These are phyloP conservation scores for Pampus argenteus DNA, from an alignment of 2,797 vertebrate species.

Conservation along the genomic window DNA sequence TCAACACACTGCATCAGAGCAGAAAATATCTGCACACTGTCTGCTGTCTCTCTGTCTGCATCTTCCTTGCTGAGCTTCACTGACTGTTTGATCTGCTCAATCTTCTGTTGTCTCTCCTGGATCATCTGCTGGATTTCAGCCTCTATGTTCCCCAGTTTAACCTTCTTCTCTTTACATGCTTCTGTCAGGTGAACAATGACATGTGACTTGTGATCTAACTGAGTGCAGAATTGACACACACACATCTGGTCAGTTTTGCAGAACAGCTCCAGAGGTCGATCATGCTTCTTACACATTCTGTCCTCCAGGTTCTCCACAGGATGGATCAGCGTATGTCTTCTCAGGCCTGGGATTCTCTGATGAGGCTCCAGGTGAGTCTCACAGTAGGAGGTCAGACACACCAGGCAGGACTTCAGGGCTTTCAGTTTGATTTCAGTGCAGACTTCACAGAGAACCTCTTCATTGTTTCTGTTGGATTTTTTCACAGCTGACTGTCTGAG, in stretches of 20 bases:
- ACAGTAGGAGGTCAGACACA: conserved; percentile 32
- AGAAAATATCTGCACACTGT: not conserved
- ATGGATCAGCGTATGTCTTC: no score
- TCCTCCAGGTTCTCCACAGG: conserved; percentile 3
- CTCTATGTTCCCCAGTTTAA: not conserved
- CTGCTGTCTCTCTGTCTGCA: not conserved
- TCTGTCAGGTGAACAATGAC: conserved; percentile 26
- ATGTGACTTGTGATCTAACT: conserved; percentile 23
- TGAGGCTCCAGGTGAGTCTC: not conserved
- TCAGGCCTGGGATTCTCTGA: no score
- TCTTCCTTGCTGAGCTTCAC: no score
- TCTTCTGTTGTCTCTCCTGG: no score
- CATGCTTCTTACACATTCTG: conserved; percentile 17
- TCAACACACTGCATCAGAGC: conserved; percentile 23
- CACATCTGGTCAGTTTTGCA: conserved; percentile 14
- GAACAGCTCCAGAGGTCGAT: conserved; percentile 14
- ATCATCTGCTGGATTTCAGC: no score
- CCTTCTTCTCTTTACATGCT: conserved; percentile 29
- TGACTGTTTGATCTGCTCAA: no score
- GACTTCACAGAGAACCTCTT: no score
- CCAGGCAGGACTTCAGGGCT: conserved; percentile 5
- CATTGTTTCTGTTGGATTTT: not conserved
- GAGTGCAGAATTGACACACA: conserved; percentile 9
- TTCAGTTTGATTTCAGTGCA: no score
- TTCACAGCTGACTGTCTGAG: not conserved